Evolutionary conservation across 2,797 vertebrate genomes (phyloP), one percentile per base, ranked within the genome.

Genomic region (Coregonus ussuriensis): DNA sequence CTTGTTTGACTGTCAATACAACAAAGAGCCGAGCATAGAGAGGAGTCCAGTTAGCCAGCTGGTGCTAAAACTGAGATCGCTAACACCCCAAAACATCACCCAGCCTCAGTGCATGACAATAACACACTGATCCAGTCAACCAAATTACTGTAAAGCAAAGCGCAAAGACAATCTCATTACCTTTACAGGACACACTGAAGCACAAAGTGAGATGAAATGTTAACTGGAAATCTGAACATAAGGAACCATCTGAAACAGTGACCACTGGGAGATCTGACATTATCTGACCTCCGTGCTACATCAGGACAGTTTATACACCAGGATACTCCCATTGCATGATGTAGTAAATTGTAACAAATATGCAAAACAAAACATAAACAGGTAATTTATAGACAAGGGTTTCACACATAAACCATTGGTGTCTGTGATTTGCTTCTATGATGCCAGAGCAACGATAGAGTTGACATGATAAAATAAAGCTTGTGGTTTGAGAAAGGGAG

Each of bases 121-220:
- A 79, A 0, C 74, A 6, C 3, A 35, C 59, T 4, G 71, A 68
- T 37, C 9, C 41, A 47, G 41, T 47, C 41, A 47, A 47, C 41
- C 41, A 11, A 86, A 89, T 87, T 77, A 89, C 86, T 85, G 88
- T 85, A 87, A 83, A 87, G 85, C 84, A 31, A 3, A 5, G 65
- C 74, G 53, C 63, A 86, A 86, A 83, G 82, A 4, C 85, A 91
- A 91, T 90, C 82, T 73, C 5, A 79, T 91, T 90, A 89, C 37
- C 69, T 51, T 33, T 7, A 18, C 83, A 69, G 59, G 35, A 14
- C 15, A 31, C 76, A 33, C 70, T 35, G 31, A 71, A 41, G 25
- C 59, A 79, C 21, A 53, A 67, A 65, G 73, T 18, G 31, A 74
- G 35, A 75, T 3, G 68, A 82, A 84, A 81, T 51, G 79, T 59